phyloP scores from a whole-genome alignment of 2,888 invertebrate species.

The Pelosia muscerda region DNA sequence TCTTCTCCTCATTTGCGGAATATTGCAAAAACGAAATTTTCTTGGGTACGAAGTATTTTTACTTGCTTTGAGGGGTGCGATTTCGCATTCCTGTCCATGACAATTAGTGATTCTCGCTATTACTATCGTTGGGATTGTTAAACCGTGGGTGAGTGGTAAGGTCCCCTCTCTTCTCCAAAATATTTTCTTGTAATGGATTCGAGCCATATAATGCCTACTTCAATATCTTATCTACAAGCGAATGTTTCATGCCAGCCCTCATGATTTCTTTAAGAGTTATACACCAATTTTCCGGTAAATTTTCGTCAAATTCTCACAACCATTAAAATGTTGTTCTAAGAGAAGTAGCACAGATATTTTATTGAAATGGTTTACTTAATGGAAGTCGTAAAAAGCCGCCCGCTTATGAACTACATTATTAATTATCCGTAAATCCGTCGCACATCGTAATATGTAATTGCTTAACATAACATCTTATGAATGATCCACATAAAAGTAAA shows the following conservation, averaged over 20 bases:
- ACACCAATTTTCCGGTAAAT: constrained; percentile 2
- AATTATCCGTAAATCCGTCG: constrained; percentile 15
- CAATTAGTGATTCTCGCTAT: too few species aligned
- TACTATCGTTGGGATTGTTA: too few species aligned
- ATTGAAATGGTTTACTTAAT: constrained; percentile 23
- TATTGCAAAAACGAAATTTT: too few species aligned
- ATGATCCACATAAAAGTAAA: background rate
- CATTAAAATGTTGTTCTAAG: constrained; percentile 15
- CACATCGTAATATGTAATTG: background rate
- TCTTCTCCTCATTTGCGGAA: too few species aligned
- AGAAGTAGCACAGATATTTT: constrained; percentile 19
- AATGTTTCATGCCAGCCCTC: background rate
- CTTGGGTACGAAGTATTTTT: too few species aligned
- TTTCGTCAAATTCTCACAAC: constrained; percentile 1
- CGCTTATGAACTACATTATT: constrained; percentile 11
- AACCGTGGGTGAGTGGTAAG: too few species aligned
- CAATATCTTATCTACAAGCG: too few species aligned
- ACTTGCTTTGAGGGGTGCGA: too few species aligned
- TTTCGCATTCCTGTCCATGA: too few species aligned
- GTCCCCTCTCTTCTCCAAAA: too few species aligned
- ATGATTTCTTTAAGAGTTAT: background rate
- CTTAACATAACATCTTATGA: background rate
- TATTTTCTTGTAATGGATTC: too few species aligned
- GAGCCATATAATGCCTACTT: too few species aligned
- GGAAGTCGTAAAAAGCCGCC: constrained; percentile 16